Evolutionary conservation across 1,140 invertebrate genomes (phyloP).

Genomic region (Brachionus paranguensis): DNA sequence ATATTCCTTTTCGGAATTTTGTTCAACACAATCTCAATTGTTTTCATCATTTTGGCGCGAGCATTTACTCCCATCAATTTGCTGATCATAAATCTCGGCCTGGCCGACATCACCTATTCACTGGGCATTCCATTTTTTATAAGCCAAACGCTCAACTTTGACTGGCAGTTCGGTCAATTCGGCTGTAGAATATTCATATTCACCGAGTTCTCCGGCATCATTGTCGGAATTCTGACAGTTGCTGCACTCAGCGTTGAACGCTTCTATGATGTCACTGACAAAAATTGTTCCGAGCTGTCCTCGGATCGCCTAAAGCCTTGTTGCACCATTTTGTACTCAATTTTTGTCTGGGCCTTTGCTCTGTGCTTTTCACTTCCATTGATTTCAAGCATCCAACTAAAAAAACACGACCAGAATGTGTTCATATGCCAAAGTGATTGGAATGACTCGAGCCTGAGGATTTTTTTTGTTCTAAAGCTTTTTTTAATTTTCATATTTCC

Average conservation of each 20-base stretch:
- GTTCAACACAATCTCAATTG: slow-evolving; percentile 15
- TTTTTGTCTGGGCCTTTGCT: background rate
- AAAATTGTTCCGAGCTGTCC: background rate
- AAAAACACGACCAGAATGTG: background rate
- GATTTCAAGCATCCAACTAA: slow-evolving; percentile 1
- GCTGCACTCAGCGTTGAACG: slow-evolving; percentile 27
- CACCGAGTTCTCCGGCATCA: slow-evolving; percentile 13
- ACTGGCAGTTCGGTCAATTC: background rate
- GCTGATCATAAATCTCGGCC: slow-evolving; percentile 3
- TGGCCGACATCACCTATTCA: slow-evolving; percentile 21
- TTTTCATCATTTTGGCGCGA: background rate
- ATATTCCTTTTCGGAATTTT: background rate
- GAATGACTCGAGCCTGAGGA: background rate
- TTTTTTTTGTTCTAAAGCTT: slow-evolving; percentile 23
- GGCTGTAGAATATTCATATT: slow-evolving; percentile 39
- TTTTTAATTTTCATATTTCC: background rate
- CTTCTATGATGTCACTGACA: slow-evolving; percentile 11
- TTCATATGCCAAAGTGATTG: slow-evolving; percentile 8
- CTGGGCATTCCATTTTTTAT: slow-evolving; percentile 36
- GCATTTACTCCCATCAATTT: slow-evolving; percentile 27
- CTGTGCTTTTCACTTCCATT: background rate
- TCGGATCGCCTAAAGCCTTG: slow-evolving; percentile 1
- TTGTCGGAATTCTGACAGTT: slow-evolving; percentile 27
- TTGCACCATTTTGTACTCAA: background rate
- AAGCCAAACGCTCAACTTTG: slow-evolving; percentile 15